These are phyloP conservation scores for Drosophila siamana DNA, from an alignment of 2,888 invertebrate genomes.

Conservation along the genomic window DNA sequence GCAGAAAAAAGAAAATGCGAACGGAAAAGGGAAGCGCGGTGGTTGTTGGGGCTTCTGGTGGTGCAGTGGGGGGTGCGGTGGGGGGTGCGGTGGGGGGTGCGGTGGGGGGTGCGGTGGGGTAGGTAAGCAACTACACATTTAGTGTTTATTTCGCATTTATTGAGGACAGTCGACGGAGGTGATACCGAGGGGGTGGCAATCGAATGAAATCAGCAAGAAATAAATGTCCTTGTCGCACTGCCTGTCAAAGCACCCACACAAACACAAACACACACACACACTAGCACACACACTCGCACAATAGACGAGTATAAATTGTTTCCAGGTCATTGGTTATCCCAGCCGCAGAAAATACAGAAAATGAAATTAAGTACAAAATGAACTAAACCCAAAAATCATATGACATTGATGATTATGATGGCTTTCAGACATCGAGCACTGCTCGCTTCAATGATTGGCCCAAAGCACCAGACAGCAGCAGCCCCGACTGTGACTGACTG, in stretches of 20 bases:
- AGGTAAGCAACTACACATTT: conserved; percentile 70
- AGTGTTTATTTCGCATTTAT: conserved; percentile 81
- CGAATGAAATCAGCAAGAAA: conserved; percentile 80
- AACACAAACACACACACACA: conserved; percentile 1
- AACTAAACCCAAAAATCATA: conserved; percentile 65
- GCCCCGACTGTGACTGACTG: not conserved
- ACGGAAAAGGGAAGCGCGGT: conserved; percentile 9
- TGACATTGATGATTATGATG: conserved; percentile 73
- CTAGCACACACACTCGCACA: conserved; percentile 17
- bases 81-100: not conserved
- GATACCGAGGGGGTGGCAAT: conserved; percentile 30
- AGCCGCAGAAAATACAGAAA: conserved; percentile 72
- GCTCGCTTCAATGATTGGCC: conserved; percentile 55
- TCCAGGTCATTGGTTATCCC: conserved; percentile 77
- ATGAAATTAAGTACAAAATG: conserved; percentile 74
- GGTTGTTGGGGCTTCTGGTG: not conserved
- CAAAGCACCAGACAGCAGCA: conserved; percentile 35
- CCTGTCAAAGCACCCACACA: conserved; percentile 52
- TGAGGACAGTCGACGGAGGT: conserved; percentile 53
- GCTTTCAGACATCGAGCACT: conserved; percentile 45
- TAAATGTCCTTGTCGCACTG: conserved; percentile 74
- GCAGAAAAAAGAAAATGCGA: conserved; percentile 53
- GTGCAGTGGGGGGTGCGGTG: not conserved
- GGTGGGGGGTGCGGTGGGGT: conserved; percentile 3
- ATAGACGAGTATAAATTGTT: conserved; percentile 74